A percentile compares a stretch with the other conserved stretches of the same genome.
Conservation (phyloP, 2,113 vertebrate genomes). For the Rostratula benghalensis region DNA sequence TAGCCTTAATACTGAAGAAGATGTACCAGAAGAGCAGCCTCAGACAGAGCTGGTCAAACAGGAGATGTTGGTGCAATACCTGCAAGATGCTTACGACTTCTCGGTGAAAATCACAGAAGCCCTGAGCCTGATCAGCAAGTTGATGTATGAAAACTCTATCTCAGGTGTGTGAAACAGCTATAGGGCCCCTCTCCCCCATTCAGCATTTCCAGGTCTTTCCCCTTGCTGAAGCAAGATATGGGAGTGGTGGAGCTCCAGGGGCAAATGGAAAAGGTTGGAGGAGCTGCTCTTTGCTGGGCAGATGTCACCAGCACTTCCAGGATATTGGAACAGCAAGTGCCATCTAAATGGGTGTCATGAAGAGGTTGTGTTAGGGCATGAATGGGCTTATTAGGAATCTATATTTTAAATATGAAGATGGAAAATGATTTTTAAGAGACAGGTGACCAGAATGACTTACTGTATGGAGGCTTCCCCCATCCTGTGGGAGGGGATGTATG, state of each 20-base stretch:
- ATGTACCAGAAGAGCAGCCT: not conserved
- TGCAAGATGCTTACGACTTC: conserved; percentile 89
- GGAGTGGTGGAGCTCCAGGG: not conserved
- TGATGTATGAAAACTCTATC: conserved; percentile 91
- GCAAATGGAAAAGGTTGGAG: not conserved
- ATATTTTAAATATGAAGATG: not conserved
- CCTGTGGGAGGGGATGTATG: not conserved
- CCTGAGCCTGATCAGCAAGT: conserved; percentile 83
- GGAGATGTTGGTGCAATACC: conserved; percentile 93
- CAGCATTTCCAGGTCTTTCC: not conserved
- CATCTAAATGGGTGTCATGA: not conserved
- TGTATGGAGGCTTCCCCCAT: not conserved
- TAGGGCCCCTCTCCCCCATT: not conserved
- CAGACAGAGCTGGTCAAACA: conserved; percentile 82
- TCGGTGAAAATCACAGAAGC: conserved; percentile 88
- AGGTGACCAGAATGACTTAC: not conserved
- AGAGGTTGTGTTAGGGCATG: not conserved
- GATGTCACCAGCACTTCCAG: not conserved
- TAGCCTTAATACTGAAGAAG: conserved; percentile 21
- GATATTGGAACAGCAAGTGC: not conserved
- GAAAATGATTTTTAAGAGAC: not conserved
- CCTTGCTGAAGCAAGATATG: not conserved
- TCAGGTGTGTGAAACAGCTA: conserved; percentile 77
- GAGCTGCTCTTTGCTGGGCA: not conserved
- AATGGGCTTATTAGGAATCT: not conserved